Conservation (phyloP, 2,113 vertebrate species). For the Pantherophis guttatus region DNA sequence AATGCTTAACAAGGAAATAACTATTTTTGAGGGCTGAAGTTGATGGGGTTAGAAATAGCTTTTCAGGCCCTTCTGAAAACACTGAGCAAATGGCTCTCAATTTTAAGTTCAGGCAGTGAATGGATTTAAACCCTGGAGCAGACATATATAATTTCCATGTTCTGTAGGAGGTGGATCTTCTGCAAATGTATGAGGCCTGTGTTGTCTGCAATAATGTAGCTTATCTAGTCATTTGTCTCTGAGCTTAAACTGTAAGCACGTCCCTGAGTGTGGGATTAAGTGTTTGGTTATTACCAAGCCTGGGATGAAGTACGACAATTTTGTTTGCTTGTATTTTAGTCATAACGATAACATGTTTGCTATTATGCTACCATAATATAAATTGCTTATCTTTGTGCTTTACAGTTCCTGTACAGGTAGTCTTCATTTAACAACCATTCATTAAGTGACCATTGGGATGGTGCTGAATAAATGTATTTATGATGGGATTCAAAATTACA, state of each 20-base stretch:
- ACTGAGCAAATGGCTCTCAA: background rate
- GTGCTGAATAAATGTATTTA: background rate
- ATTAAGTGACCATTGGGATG: background rate
- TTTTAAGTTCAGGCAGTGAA: background rate
- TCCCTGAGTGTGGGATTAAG: background rate
- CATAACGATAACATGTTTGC: background rate
- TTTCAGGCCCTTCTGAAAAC: background rate
- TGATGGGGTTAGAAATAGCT: background rate
- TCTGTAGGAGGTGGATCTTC: background rate
- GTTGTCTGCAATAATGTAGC: background rate
- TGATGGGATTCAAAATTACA: background rate
- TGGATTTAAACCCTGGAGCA: background rate
- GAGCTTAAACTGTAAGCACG: background rate
- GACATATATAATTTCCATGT: background rate
- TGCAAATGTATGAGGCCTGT: background rate
- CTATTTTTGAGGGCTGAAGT: background rate
- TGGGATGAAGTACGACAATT: background rate
- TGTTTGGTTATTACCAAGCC: background rate
- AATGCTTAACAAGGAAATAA: background rate
- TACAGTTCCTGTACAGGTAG: background rate
- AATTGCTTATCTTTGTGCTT: background rate
- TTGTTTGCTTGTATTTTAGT: background rate
- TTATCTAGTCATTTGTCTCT: background rate
- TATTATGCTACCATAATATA: background rate
- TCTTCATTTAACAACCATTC: background rate